Conservation (phyloP, 2,888 invertebrate genomes). For the Notodonta dromedarius region DNA sequence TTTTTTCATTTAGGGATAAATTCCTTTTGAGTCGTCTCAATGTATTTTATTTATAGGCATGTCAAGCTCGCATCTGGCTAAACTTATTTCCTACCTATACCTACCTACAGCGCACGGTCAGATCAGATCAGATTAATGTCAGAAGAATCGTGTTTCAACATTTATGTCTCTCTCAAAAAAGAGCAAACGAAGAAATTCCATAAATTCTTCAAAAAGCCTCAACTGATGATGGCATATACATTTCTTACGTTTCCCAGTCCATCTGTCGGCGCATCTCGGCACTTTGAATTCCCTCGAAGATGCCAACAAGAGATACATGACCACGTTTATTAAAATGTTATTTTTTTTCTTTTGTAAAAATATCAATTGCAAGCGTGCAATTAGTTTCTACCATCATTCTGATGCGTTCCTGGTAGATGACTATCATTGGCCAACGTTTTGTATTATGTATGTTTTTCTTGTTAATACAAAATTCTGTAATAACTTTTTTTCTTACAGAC, state of each 20-base stretch:
- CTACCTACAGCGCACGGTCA: too few relatives aligned
- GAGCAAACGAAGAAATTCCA: slow-evolving; percentile 24
- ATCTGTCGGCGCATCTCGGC: slow-evolving; percentile 18
- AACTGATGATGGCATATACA: slow-evolving; percentile 35
- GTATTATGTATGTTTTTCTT: background rate
- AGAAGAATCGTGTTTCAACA: too few relatives aligned
- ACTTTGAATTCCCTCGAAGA: slow-evolving; percentile 30
- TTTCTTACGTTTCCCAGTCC: slow-evolving; percentile 23
- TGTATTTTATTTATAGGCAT: too few relatives aligned
- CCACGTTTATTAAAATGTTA: slow-evolving; percentile 28
- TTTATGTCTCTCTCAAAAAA: background rate
- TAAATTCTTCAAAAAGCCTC: slow-evolving; percentile 23
- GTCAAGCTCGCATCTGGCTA: too few relatives aligned
- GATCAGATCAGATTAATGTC: too few relatives aligned
- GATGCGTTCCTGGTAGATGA: background rate
- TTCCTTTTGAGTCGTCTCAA: too few relatives aligned
- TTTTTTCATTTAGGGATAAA: too few relatives aligned
- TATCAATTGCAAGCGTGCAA: slow-evolving; percentile 6
- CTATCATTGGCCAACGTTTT: background rate
- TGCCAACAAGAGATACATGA: slow-evolving; percentile 28
- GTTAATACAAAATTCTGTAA: background rate
- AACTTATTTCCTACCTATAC: too few relatives aligned
- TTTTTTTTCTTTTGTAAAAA: slow-evolving; percentile 27
- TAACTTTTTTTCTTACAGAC: background rate
- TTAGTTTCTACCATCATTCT: background rate